A percentile compares a stretch with the other conserved stretches of the same genome.
Evolutionary conservation across 2,888 invertebrate genomes (phyloP).

Genomic region (Teleogryllus oceanicus): DNA sequence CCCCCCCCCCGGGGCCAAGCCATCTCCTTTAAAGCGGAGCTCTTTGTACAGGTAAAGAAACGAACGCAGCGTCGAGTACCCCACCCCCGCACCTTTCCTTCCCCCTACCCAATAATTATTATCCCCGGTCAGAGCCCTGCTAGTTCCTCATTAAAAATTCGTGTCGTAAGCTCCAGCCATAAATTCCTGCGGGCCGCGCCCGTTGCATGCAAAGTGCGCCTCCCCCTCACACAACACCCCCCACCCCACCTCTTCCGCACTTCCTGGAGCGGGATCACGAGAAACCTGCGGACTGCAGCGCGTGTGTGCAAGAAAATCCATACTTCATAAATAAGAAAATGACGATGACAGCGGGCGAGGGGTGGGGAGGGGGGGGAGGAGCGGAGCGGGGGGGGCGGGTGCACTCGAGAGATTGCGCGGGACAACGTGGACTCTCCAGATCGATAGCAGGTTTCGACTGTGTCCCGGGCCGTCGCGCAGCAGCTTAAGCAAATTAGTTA

Average conservation of each 20-base stretch:
- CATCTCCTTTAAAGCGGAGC: not conserved
- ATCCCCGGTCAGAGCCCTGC: no score
- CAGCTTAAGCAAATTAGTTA: constrained; percentile 1
- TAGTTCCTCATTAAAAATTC: no score
- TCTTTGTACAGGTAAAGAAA: not conserved
- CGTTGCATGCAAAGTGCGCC: no score
- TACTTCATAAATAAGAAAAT: not conserved
- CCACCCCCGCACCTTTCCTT: no score
- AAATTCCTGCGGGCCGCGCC: no score
- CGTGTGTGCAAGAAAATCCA: not conserved
- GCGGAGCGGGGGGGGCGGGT: not conserved
- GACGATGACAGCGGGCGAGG: not conserved
- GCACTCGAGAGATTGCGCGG: not conserved
- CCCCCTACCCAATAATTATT: no score
- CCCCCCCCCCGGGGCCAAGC: not conserved
- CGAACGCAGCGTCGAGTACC: no score
- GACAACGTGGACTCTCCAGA: not conserved
- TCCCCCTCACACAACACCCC: no score
- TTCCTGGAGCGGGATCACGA: no score
- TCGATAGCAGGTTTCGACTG: constrained; percentile 8
- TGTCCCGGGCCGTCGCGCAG: not conserved
- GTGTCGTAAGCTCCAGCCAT: no score
- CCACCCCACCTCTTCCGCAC: no score
- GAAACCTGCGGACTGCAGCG: no score
- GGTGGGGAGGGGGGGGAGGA: not conserved